Conservation (phyloP, 2,888 invertebrate genomes). For the Plagiodera versicolora region DNA sequence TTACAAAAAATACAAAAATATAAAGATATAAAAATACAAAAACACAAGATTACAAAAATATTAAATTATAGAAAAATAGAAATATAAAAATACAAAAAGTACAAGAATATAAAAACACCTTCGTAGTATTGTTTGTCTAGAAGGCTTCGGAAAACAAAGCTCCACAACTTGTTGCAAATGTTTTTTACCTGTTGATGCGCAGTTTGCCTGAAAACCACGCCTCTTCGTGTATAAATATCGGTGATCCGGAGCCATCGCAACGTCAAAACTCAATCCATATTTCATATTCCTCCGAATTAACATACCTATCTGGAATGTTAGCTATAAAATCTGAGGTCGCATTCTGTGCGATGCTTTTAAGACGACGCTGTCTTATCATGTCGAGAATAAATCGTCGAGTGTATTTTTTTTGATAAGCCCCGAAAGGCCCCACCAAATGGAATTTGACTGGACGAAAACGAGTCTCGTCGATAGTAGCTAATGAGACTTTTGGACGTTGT, state of each 20-base stretch:
- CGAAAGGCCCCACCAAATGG: not conserved
- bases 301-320: not conserved
- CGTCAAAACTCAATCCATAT: not conserved
- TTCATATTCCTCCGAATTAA: not conserved
- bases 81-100: too few species aligned
- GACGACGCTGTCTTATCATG: not conserved
- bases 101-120: too few species aligned
- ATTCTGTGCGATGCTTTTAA: not conserved
- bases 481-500: not conserved
- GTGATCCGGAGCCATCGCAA: not conserved
- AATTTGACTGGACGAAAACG: not conserved
- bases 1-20: too few species aligned
- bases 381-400: not conserved
- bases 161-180: too few species aligned
- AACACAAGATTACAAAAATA: too few species aligned
- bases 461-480: not conserved
- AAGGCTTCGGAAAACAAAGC: too few species aligned
- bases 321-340: not conserved
- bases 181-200: too few species aligned
- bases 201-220: too few species aligned
- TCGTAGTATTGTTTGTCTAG: too few species aligned
- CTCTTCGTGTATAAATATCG: too few species aligned
- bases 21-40: too few species aligned
- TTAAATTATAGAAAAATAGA: too few species aligned
- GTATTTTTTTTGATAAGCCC: not conserved